Percentiles rank a stretch among this genome's conserved stretches.
These are phyloP conservation scores for Acleris holmiana DNA, from an alignment of 2,888 invertebrate species.

Conservation along the genomic window DNA sequence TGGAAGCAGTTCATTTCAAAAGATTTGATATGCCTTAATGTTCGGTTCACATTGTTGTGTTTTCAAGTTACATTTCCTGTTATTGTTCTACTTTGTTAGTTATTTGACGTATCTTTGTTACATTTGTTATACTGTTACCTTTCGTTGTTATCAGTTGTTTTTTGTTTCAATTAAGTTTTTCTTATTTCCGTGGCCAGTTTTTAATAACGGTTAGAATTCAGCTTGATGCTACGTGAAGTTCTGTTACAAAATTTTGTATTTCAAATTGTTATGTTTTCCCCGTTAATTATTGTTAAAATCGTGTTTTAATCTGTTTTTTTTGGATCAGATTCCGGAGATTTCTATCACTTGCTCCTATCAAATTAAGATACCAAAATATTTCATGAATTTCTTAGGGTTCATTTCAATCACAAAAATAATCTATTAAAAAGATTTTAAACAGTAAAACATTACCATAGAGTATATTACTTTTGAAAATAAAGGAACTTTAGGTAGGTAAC, in stretches of 20 bases:
- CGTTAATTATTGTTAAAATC: constrained; percentile 1
- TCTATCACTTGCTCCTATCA: no score
- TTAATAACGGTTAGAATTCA: neutral
- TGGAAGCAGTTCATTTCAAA: constrained; percentile 35
- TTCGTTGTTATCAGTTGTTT: constrained; percentile 23
- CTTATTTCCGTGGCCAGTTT: neutral
- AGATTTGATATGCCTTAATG: constrained; percentile 69
- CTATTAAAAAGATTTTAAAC: constrained; percentile 3
- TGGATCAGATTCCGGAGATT: no score
- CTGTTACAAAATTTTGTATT: neutral
- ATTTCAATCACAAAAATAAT: neutral
- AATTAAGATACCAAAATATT: no score
- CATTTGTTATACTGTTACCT: constrained; percentile 22
- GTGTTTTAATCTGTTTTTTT: neutral
- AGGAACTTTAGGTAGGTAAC: constrained; percentile 26
- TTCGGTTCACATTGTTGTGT: constrained; percentile 72
- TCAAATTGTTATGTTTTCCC: neutral
- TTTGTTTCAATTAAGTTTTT: constrained; percentile 21
- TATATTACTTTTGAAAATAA: constrained; percentile 11
- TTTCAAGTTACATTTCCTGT: constrained; percentile 38
- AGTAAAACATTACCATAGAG: constrained; percentile 5
- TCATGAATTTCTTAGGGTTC: no score
- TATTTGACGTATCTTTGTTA: constrained; percentile 34
- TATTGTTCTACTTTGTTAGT: constrained; percentile 33
- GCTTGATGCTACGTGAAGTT: neutral